phyloP scores from a whole-genome alignment of 1,140 invertebrate species.

The Halictus rubicundus region DNA sequence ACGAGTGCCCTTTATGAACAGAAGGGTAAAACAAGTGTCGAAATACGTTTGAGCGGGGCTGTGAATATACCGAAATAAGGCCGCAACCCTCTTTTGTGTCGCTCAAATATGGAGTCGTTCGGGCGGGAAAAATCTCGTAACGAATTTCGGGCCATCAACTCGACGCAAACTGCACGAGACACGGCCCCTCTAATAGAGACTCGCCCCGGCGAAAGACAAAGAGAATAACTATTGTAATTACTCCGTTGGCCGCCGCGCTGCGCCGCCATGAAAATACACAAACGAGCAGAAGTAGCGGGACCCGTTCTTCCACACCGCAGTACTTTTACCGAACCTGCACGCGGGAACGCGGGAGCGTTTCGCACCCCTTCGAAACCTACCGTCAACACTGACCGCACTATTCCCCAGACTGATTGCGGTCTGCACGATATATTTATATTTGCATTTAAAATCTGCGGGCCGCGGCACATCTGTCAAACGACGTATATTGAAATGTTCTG shows the following conservation, averaged over 20 bases:
- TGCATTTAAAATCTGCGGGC: constrained; percentile 65
- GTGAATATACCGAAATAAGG: no score
- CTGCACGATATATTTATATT: constrained; percentile 62
- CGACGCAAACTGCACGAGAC: constrained; percentile 6
- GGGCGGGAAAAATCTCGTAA: constrained; percentile 24
- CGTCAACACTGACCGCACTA: background rate
- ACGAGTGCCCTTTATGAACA: no score
- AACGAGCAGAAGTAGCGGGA: background rate
- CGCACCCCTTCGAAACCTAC: constrained; percentile 1
- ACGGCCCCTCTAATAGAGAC: constrained; percentile 32
- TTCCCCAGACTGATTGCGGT: constrained; percentile 27
- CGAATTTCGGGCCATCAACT: constrained; percentile 14
- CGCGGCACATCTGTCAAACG: constrained; percentile 65
- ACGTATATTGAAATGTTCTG: constrained; percentile 62
- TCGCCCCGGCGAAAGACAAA: constrained; percentile 18
- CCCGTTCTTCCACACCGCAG: background rate
- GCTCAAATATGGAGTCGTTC: background rate
- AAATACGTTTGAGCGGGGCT: no score
- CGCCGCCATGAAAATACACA: background rate
- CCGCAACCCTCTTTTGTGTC: background rate
- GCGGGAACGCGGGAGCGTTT: background rate
- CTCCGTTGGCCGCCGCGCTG: background rate
- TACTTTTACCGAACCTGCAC: no score
- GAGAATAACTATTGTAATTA: constrained; percentile 35
- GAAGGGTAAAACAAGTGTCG: no score